Base-by-base conservation (phyloP, 2,888 invertebrate genomes). In the Ormyrus thymus region DNA sequence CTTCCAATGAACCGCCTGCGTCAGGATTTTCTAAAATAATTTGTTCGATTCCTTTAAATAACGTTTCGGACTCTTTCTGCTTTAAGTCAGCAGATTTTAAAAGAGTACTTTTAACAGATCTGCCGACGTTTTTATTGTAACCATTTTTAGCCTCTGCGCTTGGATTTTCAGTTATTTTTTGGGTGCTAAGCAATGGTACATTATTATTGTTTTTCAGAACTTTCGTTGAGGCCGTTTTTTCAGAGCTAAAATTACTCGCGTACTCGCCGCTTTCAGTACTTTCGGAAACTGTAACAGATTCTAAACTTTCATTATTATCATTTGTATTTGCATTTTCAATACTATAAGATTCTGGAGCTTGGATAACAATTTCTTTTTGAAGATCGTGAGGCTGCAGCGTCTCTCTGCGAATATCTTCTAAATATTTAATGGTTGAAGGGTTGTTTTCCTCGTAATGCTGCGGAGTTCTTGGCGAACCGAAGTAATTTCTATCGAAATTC, bases 241-340 rank as follows among this genome's bases (percentile, higher is more conserved):
- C 43, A 5, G n/a, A 6, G 15, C 51, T 59, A 10, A 51, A 64
- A 15, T 64, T 13, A n/a, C 6, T 68, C 29, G 45, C 61, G n/a
- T 68, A 75, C 3, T 53, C 61, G 1, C 56, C 45, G 7, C 62
- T 56, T 51, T 66, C 66, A 7, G 69, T 56, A n/a, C 56, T 69
- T 62, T 69, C 62, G 10, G 69, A 4, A 13, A 69, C 69, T 43
- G 62, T 76, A 9, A 62, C 59, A 11, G 69, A 13, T 56, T 76
- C 10, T 61, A 13, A 45, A 45, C 13, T 61, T 61, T 1, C 9
- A 15, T 13, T 7, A 50, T 50, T 13, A 6, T 10, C 0, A 10
- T 46, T 69, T n/a, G 4, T 10, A 7, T 55, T 53, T 4, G 8
- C 0, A 45, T 43, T 55, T 65, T 73, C 43, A n/a, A 13, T 50